phyloP scores from a whole-genome alignment of 2,113 vertebrate species.

The Cephalophus harveyi region DNA sequence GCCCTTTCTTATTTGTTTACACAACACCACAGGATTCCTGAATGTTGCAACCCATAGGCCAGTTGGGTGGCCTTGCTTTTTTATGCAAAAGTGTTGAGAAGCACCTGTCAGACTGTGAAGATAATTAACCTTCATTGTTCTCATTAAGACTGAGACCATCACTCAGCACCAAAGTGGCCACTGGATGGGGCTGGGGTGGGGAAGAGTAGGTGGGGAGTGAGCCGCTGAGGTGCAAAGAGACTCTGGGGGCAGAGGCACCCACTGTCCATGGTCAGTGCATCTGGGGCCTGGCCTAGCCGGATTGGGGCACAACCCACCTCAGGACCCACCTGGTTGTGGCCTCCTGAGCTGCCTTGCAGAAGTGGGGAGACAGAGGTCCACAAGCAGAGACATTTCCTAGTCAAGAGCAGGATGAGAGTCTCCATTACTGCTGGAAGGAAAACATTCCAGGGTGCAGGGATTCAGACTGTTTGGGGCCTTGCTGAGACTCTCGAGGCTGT shows the following conservation, averaged over 20 bases:
- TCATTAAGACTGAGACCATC: slow-evolving; percentile 52
- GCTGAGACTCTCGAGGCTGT: neutral
- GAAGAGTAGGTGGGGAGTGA: neutral
- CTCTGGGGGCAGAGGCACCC: neutral
- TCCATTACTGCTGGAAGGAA: neutral
- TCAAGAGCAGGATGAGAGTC: neutral
- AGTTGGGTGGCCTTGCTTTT: slow-evolving; percentile 67
- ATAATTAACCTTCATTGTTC: slow-evolving; percentile 60
- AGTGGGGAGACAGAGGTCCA: accelerated
- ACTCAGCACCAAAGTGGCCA: too few relatives aligned
- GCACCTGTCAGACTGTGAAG: slow-evolving; percentile 30
- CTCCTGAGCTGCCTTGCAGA: neutral
- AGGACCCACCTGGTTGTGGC: neutral
- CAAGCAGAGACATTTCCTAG: accelerated
- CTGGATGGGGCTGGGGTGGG: too few relatives aligned
- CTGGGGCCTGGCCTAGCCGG: neutral
- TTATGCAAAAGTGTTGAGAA: slow-evolving; percentile 58
- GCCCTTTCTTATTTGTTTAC: slow-evolving; percentile 47
- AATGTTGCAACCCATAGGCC: neutral
- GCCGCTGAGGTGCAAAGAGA: neutral
- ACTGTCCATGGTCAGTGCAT: neutral
- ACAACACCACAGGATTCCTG: slow-evolving; percentile 40
- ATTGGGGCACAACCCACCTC: neutral
- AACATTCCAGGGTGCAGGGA: neutral
- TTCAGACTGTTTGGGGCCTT: neutral